Base-by-base conservation (phyloP, 1,140 invertebrate species). In the Lucilia cuprina region DNA sequence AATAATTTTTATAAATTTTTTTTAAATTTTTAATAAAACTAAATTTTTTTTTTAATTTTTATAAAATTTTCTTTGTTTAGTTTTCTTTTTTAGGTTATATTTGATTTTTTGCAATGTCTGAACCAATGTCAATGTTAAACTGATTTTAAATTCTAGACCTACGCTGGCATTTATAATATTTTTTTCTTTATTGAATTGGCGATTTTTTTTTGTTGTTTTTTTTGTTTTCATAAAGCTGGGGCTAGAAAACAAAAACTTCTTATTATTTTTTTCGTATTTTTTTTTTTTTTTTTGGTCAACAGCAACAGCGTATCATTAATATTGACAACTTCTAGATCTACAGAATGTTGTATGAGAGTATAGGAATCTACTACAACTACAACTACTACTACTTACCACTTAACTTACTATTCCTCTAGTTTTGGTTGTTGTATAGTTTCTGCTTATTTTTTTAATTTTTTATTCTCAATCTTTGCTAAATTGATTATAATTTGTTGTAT, bases 61-160 rank as follows among this genome's bases (percentile, higher is more conserved):
- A 34, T 41, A 7, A 41, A 41, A 41, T 78, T 47, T 47, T 19
- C 41, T 80, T 80, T 49, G n/a, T 35, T 49, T 13, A 50, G 25
- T 30, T 30, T 30, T 7, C 10, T 70, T 49, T 77, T 50, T 19
- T 8, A 49, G 35, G 41, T 12, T 21, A 21, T 49, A 21, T 30
- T 25, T 13, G 9, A 50, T 78, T 78, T 83, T 84, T 82, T 82
- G 84, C 84, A 87, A 90, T 87, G 87, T 87, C 88, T 87, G 87
- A 88, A 87, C 87, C 89, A 88, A 87, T 89, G 90, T 90, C 89
- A 90, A 90, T 90, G 89, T 86, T 89, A 90, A 90, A 90, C 89
- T 90, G 89, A 88, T 88, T 89, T 89, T 88, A 86, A 87, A 85
- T 87, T 90, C 86, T 84, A 88, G 89, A 88, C 87, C 86, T 86